These are phyloP conservation scores for Dyspetes luteomarginatus DNA, from an alignment of 2,888 invertebrate species.

Conservation along the genomic window DNA sequence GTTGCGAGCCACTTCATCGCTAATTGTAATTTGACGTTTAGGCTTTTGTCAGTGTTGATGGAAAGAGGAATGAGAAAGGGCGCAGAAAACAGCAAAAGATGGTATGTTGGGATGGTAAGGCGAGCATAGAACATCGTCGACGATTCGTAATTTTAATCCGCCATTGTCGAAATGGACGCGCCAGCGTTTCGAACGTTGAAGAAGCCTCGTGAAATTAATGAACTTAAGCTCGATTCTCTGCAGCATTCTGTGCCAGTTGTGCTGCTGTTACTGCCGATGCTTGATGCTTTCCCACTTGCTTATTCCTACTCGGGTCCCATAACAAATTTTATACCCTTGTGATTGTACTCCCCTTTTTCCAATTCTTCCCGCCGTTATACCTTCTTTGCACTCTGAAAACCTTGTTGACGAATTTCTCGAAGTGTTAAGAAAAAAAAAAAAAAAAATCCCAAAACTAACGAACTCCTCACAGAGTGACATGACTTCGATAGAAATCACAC, in stretches of 20 bases:
- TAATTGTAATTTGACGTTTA: slow-evolving; percentile 81
- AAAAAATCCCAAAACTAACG: slow-evolving; percentile 28
- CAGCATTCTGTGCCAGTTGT: slow-evolving; percentile 28
- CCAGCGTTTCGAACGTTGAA: slow-evolving; percentile 67
- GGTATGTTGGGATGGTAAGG: neutral
- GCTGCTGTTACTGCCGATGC: slow-evolving; percentile 40
- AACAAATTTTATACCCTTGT: slow-evolving; percentile 14
- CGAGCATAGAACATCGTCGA: no score
- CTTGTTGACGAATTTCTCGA: slow-evolving; percentile 51
- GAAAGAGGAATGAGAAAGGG: slow-evolving; percentile 55
- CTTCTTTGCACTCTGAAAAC: slow-evolving; percentile 42
- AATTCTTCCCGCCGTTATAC: slow-evolving; percentile 12
- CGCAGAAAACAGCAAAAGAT: slow-evolving; percentile 10
- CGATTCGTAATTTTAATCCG: slow-evolving; percentile 77
- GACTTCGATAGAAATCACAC: slow-evolving; percentile 2
- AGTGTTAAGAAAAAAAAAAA: no score
- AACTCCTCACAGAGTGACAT: slow-evolving; percentile 5
- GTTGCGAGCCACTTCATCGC: slow-evolving; percentile 74
- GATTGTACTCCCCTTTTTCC: neutral
- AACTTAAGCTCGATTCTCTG: slow-evolving; percentile 76
- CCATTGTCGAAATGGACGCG: slow-evolving; percentile 73
- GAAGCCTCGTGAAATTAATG: slow-evolving; percentile 77
- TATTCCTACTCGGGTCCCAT: neutral
- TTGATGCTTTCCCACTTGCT: slow-evolving; percentile 21
- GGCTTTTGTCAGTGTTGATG: slow-evolving; percentile 55